A percentile compares a stretch with the other conserved stretches of the same genome.
Evolutionary conservation across 2,113 vertebrate genomes (phyloP).

Genomic region (Gymnorhina tibicen): DNA sequence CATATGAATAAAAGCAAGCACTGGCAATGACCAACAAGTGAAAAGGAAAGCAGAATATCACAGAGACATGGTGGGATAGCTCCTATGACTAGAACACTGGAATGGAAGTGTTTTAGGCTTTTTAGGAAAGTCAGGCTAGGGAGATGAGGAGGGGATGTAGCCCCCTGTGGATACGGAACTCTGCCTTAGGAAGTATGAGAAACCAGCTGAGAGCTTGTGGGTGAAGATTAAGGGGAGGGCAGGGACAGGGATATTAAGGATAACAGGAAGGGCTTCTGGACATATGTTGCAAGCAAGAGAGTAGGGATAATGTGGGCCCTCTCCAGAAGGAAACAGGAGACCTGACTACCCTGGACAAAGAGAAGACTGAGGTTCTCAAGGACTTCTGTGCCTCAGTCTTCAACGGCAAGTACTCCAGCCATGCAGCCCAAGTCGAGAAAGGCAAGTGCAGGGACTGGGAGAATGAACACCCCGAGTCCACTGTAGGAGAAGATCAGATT

Average conservation of each 20-base stretch:
- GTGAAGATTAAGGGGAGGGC: background rate
- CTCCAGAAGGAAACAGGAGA: background rate
- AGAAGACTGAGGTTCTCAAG: background rate
- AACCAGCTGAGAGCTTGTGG: background rate
- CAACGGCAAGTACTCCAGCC: background rate
- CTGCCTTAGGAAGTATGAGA: background rate
- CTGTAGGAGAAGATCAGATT: background rate
- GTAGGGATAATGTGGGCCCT: background rate
- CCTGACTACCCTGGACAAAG: background rate
- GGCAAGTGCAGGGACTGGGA: background rate
- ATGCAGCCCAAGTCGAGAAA: background rate
- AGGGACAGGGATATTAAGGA: background rate
- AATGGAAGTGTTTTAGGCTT: background rate
- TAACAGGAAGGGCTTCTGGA: background rate
- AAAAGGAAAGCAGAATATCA: background rate
- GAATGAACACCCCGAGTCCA: background rate
- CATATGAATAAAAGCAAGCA: background rate
- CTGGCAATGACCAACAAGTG: background rate
- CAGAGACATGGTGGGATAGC: background rate
- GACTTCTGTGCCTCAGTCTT: background rate
- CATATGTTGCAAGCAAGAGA: background rate
- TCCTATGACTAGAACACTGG: background rate
- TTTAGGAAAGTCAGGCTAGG: background rate
- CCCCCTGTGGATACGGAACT: background rate
- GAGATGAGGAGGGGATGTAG: background rate